phyloP scores from a whole-genome alignment of 2,888 invertebrate genomes.

The Drosophila monieri region DNA sequence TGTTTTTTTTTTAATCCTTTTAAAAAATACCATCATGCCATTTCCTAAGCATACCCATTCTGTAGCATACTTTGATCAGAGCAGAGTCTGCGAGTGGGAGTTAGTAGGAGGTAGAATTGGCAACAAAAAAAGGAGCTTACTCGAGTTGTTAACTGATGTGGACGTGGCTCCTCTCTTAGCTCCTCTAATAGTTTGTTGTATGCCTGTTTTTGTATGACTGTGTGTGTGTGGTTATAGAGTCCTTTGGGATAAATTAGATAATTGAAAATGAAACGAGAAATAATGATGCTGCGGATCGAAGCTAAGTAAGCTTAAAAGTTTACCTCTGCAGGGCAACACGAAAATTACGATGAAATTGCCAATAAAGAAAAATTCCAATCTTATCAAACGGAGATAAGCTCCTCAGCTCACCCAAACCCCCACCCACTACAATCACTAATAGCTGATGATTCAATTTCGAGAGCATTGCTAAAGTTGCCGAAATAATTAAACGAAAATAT shows the following conservation, averaged over 20 bases:
- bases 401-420: background rate
- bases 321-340: background rate
- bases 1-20: background rate
- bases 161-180: conserved; percentile 17
- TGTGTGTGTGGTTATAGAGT: conserved; percentile 5
- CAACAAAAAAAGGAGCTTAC: conserved; percentile 33
- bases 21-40: background rate
- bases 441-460: conserved; percentile 24
- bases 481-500: conserved; percentile 37
- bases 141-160: conserved; percentile 44
- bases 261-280: conserved; percentile 42
- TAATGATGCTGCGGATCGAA: conserved; percentile 32
- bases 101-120: conserved; percentile 11
- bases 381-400: conserved; percentile 10
- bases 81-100: background rate
- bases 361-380: conserved; percentile 19
- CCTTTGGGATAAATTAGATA: conserved; percentile 36
- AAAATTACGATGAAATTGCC: conserved; percentile 21
- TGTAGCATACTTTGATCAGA: conserved; percentile 15
- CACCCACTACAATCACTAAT: background rate
- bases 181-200: conserved; percentile 36
- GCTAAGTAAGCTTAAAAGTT: conserved; percentile 34
- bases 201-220: conserved; percentile 1
- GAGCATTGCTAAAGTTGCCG: conserved; percentile 1
- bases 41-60: background rate